Evolutionary conservation across 2,113 vertebrate species (phyloP).

Genomic region (Pterocles gutturalis): DNA sequence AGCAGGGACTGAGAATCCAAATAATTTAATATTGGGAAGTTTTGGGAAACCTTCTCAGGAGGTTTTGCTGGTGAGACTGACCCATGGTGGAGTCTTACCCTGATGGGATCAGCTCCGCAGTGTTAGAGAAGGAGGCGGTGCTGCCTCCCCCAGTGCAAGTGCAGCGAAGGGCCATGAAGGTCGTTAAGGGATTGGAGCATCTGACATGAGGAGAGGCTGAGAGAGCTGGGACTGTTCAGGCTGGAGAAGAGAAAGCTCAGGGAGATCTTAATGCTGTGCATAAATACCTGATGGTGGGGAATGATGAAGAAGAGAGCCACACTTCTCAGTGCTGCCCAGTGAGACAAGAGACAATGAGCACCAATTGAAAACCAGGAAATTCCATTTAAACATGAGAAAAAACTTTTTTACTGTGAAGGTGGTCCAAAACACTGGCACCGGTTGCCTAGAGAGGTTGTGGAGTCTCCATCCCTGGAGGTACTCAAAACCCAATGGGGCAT

Average conservation of each 20-base stretch:
- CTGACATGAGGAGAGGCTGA: neutral
- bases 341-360: neutral
- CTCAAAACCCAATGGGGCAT: neutral
- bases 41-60: neutral
- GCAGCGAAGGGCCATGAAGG: neutral
- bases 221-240: neutral
- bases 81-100: neutral
- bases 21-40: neutral
- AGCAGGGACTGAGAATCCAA: neutral
- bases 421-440: no score
- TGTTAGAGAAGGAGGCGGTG: neutral
- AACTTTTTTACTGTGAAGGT: neutral
- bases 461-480: neutral
- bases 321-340: neutral
- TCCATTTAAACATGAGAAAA: neutral
- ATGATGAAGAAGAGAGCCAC: neutral
- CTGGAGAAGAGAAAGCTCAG: neutral
- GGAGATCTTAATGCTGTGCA: neutral
- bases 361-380: neutral
- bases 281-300: neutral
- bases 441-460: neutral
- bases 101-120: neutral
- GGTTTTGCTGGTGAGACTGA: neutral
- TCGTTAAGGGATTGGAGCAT: neutral
- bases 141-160: neutral